Percentiles rank a stretch among this genome's conserved stretches.
Evolutionary conservation across 2,113 vertebrate species (phyloP).

Genomic region (Lynx canadensis): DNA sequence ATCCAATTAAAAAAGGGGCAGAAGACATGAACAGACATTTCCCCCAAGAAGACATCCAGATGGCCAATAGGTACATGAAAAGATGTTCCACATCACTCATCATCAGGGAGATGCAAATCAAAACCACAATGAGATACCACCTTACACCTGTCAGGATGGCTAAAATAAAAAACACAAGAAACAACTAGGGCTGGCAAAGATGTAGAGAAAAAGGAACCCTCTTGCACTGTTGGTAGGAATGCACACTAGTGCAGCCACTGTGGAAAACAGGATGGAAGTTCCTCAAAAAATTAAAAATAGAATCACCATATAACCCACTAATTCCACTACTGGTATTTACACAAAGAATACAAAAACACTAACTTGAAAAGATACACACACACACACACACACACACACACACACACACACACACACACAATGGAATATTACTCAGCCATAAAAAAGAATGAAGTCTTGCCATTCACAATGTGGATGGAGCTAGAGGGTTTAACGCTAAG

Average conservation of each 20-base stretch:
- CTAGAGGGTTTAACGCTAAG: background rate
- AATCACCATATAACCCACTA: background rate
- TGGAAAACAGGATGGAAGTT: background rate
- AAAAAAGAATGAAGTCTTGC: background rate
- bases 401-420: no score
- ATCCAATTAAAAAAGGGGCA: background rate
- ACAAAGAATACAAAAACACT: background rate
- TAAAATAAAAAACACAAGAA: background rate
- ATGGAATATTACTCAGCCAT: background rate
- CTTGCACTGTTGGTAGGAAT: background rate
- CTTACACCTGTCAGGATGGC: background rate
- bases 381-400: no score
- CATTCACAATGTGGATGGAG: background rate
- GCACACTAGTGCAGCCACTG: background rate
- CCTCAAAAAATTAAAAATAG: background rate
- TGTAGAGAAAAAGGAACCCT: background rate
- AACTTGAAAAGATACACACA: background rate
- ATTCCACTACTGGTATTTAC: background rate
- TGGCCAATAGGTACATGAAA: background rate
- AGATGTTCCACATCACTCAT: background rate
- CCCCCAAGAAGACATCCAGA: background rate
- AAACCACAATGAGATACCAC: background rate
- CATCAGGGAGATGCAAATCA: background rate
- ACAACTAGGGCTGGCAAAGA: background rate
- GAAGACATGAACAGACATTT: background rate